Evolutionary conservation across 2,113 vertebrate genomes (phyloP).

Genomic region (Mus spicilegus): DNA sequence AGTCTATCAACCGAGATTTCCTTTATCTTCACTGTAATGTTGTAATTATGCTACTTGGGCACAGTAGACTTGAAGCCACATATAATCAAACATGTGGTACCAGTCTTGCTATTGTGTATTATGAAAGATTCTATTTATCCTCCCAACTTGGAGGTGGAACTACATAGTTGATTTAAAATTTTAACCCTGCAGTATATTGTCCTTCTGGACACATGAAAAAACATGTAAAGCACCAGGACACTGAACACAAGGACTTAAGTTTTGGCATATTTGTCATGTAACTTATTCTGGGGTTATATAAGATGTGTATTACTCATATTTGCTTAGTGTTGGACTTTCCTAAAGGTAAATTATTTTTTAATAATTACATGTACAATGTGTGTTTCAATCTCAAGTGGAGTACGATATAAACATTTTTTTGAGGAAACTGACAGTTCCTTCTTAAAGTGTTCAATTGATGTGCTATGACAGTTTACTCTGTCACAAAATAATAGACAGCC

Average conservation of each 20-base stretch:
- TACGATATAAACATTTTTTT: constrained; percentile 39
- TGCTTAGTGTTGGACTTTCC: not conserved
- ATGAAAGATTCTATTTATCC: not conserved
- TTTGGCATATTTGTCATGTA: not conserved
- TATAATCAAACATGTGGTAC: not conserved
- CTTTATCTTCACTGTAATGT: not conserved
- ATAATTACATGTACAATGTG: not conserved
- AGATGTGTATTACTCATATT: not conserved
- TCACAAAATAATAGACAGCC: constrained; percentile 17
- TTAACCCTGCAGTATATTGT: not conserved
- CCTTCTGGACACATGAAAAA: not conserved
- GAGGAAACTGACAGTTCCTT: not conserved
- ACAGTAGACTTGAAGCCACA: not conserved
- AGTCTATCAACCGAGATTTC: not conserved
- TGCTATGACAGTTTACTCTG: not conserved
- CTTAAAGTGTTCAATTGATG: constrained; percentile 60
- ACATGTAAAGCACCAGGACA: not conserved
- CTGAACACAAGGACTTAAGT: not conserved
- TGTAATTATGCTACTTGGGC: constrained; percentile 19
- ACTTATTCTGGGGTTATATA: not conserved
- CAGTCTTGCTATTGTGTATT: not conserved
- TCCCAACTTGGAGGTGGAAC: not conserved
- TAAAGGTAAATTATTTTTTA: constrained; percentile 27
- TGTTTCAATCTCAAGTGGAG: constrained; percentile 21
- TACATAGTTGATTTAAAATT: not conserved